Base-by-base conservation (phyloP, 2,888 invertebrate genomes). In the Drosophila bunnanda region DNA sequence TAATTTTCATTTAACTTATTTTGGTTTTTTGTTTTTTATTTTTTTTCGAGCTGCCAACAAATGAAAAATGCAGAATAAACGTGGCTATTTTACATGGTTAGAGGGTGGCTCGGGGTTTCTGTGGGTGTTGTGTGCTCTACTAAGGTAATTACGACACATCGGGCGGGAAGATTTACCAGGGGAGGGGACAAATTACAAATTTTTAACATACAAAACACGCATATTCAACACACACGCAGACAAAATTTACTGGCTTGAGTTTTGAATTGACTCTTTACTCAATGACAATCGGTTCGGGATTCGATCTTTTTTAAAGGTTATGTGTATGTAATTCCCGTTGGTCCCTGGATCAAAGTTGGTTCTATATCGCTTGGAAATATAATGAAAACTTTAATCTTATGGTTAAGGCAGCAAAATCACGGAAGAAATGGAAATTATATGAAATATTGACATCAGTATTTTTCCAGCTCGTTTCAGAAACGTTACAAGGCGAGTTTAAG, bases 21-120 rank as follows among this genome's bases (percentile, higher is more conserved):
- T 57, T 34, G 20, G 4, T 25, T 41, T 22, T 30, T 44, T 39
- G 56, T 50, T 43, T 25, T 41, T 20, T 22, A 41, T 39, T 59
- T 56, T 52, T 38, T 25, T 25, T 25, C 25, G 30, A 20, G 55
- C 72, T 59, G 55, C 56, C 43, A 74, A 72, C 66, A 72, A 72
- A 72, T 74, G 65, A 74, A 72, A 74, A 66, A 72, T 74, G 75
- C 72, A 74, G 57, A 65, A 74, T 56, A 74, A 44, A 66, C 56
- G 53, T 72, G 53, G 48, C 54, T 66, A 75, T 57, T 73, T 75
- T 66, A 73, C 75, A 73, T 58, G 57, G 50, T 43, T 66, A 41
- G 53, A 65, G 71, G 52, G 56, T 44, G 56, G 41, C 43, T 57
- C 44, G 30, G 53, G 73, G 50, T 55, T 52, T 48, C 32, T 57